A percentile compares a stretch with the other conserved stretches of the same genome.
Evolutionary conservation across 2,888 invertebrate species (phyloP).

Genomic region (Nephrotoma appendiculata): DNA sequence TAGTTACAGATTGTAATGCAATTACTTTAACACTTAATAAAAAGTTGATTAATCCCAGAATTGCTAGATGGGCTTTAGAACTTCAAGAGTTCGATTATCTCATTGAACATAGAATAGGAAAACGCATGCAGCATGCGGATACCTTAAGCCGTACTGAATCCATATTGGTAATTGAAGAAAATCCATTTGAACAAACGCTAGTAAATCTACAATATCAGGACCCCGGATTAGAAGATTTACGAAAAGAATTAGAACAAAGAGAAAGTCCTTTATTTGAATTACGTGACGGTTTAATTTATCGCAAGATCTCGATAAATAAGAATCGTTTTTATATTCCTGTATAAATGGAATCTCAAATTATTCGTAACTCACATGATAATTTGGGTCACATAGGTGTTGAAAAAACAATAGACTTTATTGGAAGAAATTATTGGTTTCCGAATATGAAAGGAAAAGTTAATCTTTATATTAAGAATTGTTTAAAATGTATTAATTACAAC

Average conservation of each 20-base stretch:
- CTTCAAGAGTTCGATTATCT: too few relatives aligned
- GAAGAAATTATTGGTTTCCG: too few relatives aligned
- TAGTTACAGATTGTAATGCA: constrained; percentile 19
- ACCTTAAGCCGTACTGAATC: constrained; percentile 16
- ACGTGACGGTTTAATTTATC: constrained; percentile 12
- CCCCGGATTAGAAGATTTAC: constrained; percentile 13
- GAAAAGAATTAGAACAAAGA: constrained; percentile 11
- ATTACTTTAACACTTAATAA: constrained; percentile 13
- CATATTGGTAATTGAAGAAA: constrained; percentile 9
- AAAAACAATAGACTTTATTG: constrained; percentile 18
- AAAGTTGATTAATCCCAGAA: constrained; percentile 16
- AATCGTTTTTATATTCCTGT: constrained; percentile 14
- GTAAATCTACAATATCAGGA: constrained; percentile 13
- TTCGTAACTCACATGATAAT: constrained; percentile 17
- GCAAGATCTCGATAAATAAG: constrained; percentile 6
- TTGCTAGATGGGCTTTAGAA: too few relatives aligned
- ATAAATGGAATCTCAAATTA: constrained; percentile 15
- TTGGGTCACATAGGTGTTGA: constrained; percentile 20
- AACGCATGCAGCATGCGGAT: constrained; percentile 20
- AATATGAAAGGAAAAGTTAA: constrained; percentile 15
- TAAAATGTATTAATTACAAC: constrained; percentile 9
- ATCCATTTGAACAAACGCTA: constrained; percentile 10
- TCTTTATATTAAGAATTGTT: constrained; percentile 10
- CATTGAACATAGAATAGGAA: constrained; percentile 14
- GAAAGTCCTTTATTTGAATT: constrained; percentile 11